Percentiles rank a stretch among this genome's conserved stretches.
Evolutionary conservation across 2,797 vertebrate species (phyloP).

Genomic region (Lepilemur ruficaudatus): DNA sequence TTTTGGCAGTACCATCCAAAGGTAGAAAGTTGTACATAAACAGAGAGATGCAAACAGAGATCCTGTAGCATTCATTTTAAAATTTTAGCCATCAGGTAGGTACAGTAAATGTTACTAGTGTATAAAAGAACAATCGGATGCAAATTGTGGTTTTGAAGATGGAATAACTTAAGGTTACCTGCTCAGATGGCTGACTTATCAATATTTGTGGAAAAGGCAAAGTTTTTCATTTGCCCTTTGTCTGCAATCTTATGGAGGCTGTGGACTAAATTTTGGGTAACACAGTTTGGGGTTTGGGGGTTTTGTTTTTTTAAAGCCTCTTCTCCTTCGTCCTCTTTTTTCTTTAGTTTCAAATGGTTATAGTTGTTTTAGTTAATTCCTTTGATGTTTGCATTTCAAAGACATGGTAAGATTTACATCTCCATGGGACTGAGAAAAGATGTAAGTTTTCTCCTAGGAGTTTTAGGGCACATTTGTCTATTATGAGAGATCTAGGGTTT

Average conservation of each 20-base stretch:
- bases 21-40: background rate
- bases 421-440: background rate
- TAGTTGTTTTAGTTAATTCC: background rate
- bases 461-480: background rate
- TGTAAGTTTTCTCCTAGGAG: background rate
- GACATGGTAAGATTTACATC: background rate
- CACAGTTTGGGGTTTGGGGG: background rate
- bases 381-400: background rate
- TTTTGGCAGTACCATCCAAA: background rate
- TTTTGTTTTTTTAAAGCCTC: background rate
- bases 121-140: background rate
- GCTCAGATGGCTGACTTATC: background rate
- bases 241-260: background rate
- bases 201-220: background rate
- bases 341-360: background rate
- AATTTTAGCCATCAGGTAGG: background rate
- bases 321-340: background rate
- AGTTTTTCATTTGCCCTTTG: background rate
- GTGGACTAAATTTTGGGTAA: background rate
- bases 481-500: background rate
- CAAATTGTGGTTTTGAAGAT: background rate
- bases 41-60: background rate
- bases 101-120: background rate
- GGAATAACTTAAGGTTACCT: background rate
- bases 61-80: background rate